These are phyloP conservation scores for Graphium colonna DNA, from an alignment of 2,888 invertebrate species.

Conservation along the genomic window DNA sequence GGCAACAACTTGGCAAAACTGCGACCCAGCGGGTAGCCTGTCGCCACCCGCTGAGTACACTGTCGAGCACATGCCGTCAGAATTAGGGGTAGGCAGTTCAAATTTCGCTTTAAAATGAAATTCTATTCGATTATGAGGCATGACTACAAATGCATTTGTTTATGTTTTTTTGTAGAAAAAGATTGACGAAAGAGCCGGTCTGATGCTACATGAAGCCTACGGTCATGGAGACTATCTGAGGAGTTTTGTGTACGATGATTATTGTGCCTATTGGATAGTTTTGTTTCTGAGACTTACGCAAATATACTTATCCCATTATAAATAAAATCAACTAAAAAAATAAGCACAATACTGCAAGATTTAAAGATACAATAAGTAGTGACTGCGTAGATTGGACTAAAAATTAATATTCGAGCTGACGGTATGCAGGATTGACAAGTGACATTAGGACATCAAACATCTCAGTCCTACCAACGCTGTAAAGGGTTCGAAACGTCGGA, in stretches of 20 bases:
- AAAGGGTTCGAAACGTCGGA: no score
- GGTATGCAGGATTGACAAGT: no score
- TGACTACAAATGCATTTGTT: background rate
- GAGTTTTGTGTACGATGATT: background rate
- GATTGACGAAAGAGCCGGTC: background rate
- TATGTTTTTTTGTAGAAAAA: background rate
- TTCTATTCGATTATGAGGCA: constrained; percentile 2
- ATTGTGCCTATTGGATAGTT: background rate
- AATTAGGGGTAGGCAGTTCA: constrained; percentile 19
- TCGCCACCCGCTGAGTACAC: constrained; percentile 44
- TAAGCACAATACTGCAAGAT: no score
- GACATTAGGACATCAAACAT: no score
- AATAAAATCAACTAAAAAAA: no score
- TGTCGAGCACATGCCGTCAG: constrained; percentile 55
- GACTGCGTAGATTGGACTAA: no score
- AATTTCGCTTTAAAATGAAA: constrained; percentile 26
- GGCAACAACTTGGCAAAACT: constrained; percentile 37
- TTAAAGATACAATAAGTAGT: no score
- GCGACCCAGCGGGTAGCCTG: constrained; percentile 17
- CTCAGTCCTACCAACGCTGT: no score
- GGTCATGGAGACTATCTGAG: background rate
- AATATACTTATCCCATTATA: no score
- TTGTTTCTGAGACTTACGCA: no score
- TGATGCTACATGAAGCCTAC: background rate
- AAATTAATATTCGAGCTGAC: no score